Evolutionary conservation across 2,113 vertebrate species (phyloP).

Genomic region (Geococcyx californianus): DNA sequence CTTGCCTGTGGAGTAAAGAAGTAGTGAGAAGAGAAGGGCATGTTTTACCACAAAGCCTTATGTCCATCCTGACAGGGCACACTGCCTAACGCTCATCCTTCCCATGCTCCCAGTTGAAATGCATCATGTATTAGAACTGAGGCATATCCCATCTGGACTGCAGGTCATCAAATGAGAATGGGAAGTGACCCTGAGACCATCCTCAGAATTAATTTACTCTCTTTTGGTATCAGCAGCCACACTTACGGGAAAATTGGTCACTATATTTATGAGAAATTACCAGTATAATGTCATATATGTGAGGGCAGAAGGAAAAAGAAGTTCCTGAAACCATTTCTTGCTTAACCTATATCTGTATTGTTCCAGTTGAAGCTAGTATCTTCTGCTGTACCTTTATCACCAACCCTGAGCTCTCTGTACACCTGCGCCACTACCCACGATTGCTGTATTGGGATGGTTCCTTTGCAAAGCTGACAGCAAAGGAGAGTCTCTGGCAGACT

Average conservation of each 20-base stretch:
- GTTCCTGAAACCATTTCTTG: not conserved
- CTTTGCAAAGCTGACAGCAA: not conserved
- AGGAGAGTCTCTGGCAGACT: not conserved
- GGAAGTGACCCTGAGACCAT: not conserved
- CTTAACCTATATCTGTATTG: not conserved
- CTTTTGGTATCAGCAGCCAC: not conserved
- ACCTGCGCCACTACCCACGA: fast-evolving
- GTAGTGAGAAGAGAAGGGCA: not conserved
- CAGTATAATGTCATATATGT: not conserved
- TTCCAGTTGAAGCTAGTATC: not conserved
- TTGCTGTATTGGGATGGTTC: not conserved
- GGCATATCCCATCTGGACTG: not conserved
- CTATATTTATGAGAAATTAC: not conserved
- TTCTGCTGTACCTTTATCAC: not conserved
- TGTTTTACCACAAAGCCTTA: not conserved
- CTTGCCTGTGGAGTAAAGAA: not conserved
- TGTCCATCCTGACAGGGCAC: not conserved
- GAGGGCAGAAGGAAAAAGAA: not conserved
- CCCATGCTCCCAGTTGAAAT: not conserved
- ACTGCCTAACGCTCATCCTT: not conserved
- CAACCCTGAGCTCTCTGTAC: not conserved
- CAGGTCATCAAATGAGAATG: not conserved
- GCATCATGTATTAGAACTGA: fast-evolving
- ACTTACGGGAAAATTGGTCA: not conserved
- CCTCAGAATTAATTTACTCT: not conserved